Base-by-base conservation (phyloP, 1,140 invertebrate genomes). In the Pseudomyrmex flavicornis region DNA sequence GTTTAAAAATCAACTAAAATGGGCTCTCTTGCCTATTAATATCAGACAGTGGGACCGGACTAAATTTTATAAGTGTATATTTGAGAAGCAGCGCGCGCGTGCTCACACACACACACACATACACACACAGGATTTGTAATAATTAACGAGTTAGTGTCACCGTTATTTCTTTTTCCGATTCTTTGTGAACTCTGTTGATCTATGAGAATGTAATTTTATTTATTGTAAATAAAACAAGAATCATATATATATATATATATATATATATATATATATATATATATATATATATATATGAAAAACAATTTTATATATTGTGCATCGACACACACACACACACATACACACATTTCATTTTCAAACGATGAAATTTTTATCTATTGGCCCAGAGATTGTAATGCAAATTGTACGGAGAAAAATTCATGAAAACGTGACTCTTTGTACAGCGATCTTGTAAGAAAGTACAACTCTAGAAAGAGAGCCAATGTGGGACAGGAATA, bases 161-260 rank as follows among this genome's bases (percentile, higher is more conserved):
- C 87, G 84, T 89, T 84, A 88, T 44, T 83, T 83, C 86, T 92
- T 88, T 91, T 92, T 91, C 87, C 86, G 88, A 74, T 90, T 91
- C 92, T 35, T 35, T 88, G 90, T 89, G 84, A 87, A 92, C 88
- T 93, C 83, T 93, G 92, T 92, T 93, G 83, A 90, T 91, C 87
- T 92, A 92, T 85, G 85, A 91, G 87, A 93, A 90, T 93, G 92
- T 93, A 93, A 93, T 93, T 93, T 93, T 93, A 93, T 94, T 93
- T 94, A 93, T 94, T 94, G 93, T 94, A 93, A 94, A 94, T 93
- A 93, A 92, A 93, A 91, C 89, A 90, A 91, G 87, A 84, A 72
- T 70, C 82, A 89, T 90, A 93, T 92, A 35, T 7, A 35, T 35
- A 35, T 35, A n/a, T n/a, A 35, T 35, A 35, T 35, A 35, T 7